These are phyloP conservation scores for Cephus spinipes DNA, from an alignment of 2,888 invertebrate genomes.

Conservation along the genomic window DNA sequence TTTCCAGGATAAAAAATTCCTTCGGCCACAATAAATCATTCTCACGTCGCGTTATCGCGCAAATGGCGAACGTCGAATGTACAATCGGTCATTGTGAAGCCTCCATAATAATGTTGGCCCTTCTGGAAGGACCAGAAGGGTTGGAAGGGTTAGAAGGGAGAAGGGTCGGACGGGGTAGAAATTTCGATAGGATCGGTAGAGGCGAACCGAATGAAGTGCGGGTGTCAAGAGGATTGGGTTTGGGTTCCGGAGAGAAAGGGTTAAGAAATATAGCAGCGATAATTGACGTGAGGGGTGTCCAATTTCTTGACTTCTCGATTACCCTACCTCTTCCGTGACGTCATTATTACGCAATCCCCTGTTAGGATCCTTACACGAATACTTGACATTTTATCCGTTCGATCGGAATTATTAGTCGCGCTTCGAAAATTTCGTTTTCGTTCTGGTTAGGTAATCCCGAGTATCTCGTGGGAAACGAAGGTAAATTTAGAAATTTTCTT, in stretches of 20 bases:
- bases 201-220: neutral
- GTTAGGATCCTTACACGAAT: neutral
- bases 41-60: neutral
- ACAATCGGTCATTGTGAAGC: neutral
- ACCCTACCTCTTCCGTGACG: too few species aligned
- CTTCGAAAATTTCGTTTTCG: neutral
- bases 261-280: neutral
- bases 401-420: neutral
- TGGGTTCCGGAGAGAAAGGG: neutral
- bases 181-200: neutral
- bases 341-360: too few species aligned
- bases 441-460: neutral
- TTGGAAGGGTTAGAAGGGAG: neutral
- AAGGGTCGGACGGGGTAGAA: neutral
- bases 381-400: neutral
- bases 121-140: neutral
- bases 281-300: neutral
- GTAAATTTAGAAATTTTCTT: too few species aligned
- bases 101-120: neutral
- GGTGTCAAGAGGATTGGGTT: too few species aligned
- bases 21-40: neutral
- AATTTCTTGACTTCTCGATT: neutral
- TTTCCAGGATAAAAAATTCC: neutral
- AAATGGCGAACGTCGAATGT: neutral
- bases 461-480: neutral